Evolutionary conservation across 2,888 invertebrate genomes (phyloP).

Genomic region (Cyaniris semiargus): DNA sequence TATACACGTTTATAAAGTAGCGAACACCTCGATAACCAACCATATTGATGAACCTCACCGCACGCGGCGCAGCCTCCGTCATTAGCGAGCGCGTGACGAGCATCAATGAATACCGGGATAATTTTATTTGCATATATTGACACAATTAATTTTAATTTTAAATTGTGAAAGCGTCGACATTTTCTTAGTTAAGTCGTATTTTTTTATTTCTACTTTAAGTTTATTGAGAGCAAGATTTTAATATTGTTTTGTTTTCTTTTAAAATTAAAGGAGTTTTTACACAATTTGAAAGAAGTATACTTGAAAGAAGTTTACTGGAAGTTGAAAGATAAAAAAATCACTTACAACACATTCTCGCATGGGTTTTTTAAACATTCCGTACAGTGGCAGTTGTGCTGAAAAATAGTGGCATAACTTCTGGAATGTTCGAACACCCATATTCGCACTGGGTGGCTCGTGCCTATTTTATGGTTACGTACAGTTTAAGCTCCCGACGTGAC

Average conservation of each 20-base stretch:
- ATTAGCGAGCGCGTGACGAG: constrained; percentile 30
- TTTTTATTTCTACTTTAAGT: not conserved
- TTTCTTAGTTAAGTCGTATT: not conserved
- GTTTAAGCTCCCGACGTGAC: not conserved
- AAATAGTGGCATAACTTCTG: not conserved
- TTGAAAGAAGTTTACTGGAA: not conserved
- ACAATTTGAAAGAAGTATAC: too few species aligned
- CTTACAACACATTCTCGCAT: not conserved
- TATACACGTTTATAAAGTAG: not conserved
- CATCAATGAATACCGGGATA: constrained; percentile 24
- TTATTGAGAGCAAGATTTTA: not conserved
- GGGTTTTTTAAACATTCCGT: not conserved
- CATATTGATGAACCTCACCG: constrained; percentile 30
- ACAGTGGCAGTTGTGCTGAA: not conserved
- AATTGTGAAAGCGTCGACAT: not conserved
- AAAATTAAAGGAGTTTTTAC: not conserved
- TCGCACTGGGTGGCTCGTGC: not conserved
- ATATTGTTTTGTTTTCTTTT: not conserved
- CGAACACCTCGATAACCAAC: constrained; percentile 9
- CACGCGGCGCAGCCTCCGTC: constrained; percentile 23
- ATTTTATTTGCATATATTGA: constrained; percentile 24
- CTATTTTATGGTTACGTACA: not conserved
- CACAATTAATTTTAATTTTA: constrained; percentile 15
- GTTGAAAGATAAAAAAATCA: not conserved
- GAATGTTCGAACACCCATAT: not conserved